Evolutionary conservation across 1,140 invertebrate species (phyloP), one percentile per base, ranked within the genome.

Genomic region (Telenomus remus): DNA sequence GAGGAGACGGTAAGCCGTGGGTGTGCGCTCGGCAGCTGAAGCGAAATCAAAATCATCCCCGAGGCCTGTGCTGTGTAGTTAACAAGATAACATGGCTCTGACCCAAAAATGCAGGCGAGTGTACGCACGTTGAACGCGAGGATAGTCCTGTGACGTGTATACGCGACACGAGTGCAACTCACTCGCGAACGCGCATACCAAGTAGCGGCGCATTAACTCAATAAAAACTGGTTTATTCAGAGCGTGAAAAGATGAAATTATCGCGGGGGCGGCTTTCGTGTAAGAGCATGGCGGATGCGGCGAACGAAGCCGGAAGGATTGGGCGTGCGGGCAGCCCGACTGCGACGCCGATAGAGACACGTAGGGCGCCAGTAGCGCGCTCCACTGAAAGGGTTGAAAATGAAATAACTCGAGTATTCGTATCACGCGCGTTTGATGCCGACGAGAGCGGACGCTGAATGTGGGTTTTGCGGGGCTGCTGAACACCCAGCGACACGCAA

Each of bases 361-460:
- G 51, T 64, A 63, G 64, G 57, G 71, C 44, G 55, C 44, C 12
- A 54, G 51, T 53, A 49, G 33, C 73, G 66, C 50, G 68, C 63
- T 72, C 53, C 76, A 48, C 73, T 76, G 80, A 79, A 84, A 82
- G 81, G 82, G 82, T 84, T 84, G 82, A 76, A 82, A 84, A 84
- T 83, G 81, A 84, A 82, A 82, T 81, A 82, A 81, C 79, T 83
- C 77, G 46, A 49, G 73, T 76, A 84, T 83, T 82, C 81, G 71
- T 66, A 79, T 81, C 83, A 84, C 83, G 83, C 79, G 72, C 79
- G 74, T 78, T 80, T 78, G 78, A 74, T 72, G 74, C 70, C 49
- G 50, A n/a, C 9, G 37, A 42, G 60, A 69, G 66, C 19, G 46
- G 13, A 56, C 68, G 61, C 69, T 74, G 63, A 73, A 77, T 78